These are phyloP conservation scores for Tigriopus japonicus DNA, from an alignment of 1,140 invertebrate species.

Conservation along the genomic window DNA sequence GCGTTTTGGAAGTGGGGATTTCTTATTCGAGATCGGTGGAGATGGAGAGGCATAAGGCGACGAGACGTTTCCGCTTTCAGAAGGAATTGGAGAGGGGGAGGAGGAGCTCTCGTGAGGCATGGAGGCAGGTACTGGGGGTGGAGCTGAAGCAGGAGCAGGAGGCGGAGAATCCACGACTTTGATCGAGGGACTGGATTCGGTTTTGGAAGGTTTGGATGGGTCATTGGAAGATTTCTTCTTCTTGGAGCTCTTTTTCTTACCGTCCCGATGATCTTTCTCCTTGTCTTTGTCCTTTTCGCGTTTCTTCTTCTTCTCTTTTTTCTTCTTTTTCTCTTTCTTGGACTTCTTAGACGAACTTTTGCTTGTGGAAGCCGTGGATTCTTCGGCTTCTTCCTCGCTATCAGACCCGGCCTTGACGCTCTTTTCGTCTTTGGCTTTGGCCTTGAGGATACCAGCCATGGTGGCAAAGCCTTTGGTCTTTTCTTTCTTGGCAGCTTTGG, in stretches of 20 bases:
- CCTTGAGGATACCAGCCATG: conserved; percentile 1
- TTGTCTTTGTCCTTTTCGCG: neutral
- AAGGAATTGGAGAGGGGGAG: neutral
- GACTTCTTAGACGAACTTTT: neutral
- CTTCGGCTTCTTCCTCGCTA: neutral
- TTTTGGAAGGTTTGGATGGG: too few species aligned
- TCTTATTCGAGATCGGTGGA: too few species aligned
- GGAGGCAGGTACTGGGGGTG: neutral
- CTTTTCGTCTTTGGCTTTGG: neutral
- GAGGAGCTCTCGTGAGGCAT: neutral
- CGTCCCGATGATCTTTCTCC: neutral
- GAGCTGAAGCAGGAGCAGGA: neutral
- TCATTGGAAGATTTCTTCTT: too few species aligned
- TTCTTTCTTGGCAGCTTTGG: neutral
- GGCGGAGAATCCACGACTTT: neutral
- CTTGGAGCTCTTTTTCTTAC: too few species aligned
- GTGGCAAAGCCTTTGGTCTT: conserved; percentile 2
- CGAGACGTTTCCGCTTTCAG: too few species aligned
- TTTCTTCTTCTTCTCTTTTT: conserved; percentile 6
- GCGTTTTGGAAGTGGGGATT: too few species aligned
- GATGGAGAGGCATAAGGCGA: too few species aligned
- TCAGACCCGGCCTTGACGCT: neutral
- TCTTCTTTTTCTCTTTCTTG: conserved; percentile 9
- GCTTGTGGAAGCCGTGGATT: too few species aligned
- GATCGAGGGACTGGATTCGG: too few species aligned